These are phyloP conservation scores for Dendrolimus kikuchii DNA, from an alignment of 1,140 invertebrate genomes.

Conservation along the genomic window DNA sequence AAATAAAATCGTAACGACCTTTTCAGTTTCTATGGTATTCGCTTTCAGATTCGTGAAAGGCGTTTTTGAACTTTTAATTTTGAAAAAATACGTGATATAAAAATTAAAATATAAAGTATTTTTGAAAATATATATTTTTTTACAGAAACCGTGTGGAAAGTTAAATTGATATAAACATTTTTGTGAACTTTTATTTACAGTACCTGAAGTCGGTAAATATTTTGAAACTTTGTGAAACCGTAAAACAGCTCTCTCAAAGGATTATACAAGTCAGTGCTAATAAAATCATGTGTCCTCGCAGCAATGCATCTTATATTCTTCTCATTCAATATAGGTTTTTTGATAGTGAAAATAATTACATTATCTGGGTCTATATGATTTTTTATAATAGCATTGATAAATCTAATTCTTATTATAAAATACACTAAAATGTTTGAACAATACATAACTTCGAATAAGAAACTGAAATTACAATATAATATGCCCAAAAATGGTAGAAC, in stretches of 20 bases:
- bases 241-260: conserved; percentile 34
- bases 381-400: conserved; percentile 35
- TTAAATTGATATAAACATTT: conserved; percentile 1
- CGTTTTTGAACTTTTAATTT: no score
- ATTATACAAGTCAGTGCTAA: conserved; percentile 22
- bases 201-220: conserved; percentile 25
- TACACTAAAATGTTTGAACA: conserved; percentile 33
- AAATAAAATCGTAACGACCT: no score
- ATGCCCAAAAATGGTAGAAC: conserved; percentile 12
- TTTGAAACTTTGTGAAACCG: conserved; percentile 23
- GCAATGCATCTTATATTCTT: conserved; percentile 18
- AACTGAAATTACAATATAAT: conserved; percentile 14
- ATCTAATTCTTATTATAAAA: conserved; percentile 31
- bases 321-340: no score
- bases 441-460: conserved; percentile 26
- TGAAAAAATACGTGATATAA: no score
- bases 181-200: neutral
- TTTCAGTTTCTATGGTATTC: no score
- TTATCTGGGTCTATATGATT: conserved; percentile 19
- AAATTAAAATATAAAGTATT: no score
- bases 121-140: neutral
- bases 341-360: conserved; percentile 1
- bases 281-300: conserved; percentile 23
- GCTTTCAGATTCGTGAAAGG: no score
- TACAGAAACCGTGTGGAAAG: neutral